Evolutionary conservation across 2,113 vertebrate species (phyloP).

Genomic region (Pithys albifrons): DNA sequence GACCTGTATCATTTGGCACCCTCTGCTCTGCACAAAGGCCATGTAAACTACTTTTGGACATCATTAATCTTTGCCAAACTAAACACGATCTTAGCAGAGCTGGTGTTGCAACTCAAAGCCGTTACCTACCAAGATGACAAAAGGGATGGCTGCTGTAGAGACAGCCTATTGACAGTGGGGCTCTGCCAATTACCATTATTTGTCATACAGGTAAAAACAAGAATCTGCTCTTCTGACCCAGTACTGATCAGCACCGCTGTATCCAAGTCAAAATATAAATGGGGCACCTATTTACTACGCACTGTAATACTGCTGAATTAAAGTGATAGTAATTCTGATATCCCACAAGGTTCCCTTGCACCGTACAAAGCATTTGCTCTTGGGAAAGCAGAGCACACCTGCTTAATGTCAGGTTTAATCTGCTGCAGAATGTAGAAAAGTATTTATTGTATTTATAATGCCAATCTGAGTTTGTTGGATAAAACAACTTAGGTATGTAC

Average conservation of each 20-base stretch:
- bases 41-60: not conserved
- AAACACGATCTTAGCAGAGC: not conserved
- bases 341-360: not conserved
- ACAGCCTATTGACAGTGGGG: not conserved
- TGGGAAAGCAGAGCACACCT: not conserved
- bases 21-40: not conserved
- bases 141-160: not conserved
- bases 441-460: not conserved
- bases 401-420: rapidly evolving
- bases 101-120: not conserved
- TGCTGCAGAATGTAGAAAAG: not conserved
- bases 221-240: not conserved
- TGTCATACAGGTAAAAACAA: not conserved
- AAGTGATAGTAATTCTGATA: not conserved
- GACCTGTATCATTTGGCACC: not conserved
- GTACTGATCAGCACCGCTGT: not conserved
- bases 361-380: not conserved
- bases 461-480: not conserved
- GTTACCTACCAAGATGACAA: not conserved
- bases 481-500: not conserved
- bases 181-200: not conserved
- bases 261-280: not conserved
- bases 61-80: slow-evolving; percentile 4
- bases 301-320: not conserved
- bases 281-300: not conserved